Evolutionary conservation across 92 coral and sea anemone species (phyloP), one percentile per base, ranked within the genome.

Genomic region (Parazoanthus swiftii): DNA sequence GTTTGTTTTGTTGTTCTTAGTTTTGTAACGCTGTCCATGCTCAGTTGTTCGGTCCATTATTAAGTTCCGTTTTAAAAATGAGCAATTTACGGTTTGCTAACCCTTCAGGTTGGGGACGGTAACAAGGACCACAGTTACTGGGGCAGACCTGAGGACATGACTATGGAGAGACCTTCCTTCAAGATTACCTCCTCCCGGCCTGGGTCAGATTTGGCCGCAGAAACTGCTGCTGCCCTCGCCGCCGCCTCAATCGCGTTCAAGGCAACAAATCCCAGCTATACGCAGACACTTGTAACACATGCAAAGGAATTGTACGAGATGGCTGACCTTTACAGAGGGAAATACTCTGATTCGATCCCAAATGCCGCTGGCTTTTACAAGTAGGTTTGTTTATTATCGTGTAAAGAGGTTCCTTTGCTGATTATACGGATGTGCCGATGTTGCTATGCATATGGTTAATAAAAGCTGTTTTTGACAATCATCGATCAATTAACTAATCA

Each of bases 61-160:
- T 29, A 29, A 29, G 33, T 29, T 29, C 33, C 33, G 33, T 29
- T 29, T 29, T 29, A 29, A 29, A 29, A 29, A 29, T 43, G 15
- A 14, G 5, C 37, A 35, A 1, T 56, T 29, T 29, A 23, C 39
- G 15, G 8, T 51, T 23, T 10, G n/a, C 21, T 44, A 54, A 42
- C 50, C 25, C 37, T 78, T 9, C 36, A 96, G 98, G 96, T 94
- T 46, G 98, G 98, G n/a, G 90, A 94, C 58, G 98, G 98, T 21
- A 4, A 90, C 66, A 83, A 77, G 5, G 98, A 94, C 85, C 98
- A 96, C 88, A 90, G 91, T 38, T 94, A 82, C 73, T 94, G 98
- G 98, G 96, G 98, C 65, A 92, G 98, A 81, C 96, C 98, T 3
- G 98, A 96, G 81, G 98, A 94, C 88, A 96, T 96, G 98, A 92